Evolutionary conservation across 2,797 vertebrate species (phyloP).

Genomic region (Hippocampus kuda): DNA sequence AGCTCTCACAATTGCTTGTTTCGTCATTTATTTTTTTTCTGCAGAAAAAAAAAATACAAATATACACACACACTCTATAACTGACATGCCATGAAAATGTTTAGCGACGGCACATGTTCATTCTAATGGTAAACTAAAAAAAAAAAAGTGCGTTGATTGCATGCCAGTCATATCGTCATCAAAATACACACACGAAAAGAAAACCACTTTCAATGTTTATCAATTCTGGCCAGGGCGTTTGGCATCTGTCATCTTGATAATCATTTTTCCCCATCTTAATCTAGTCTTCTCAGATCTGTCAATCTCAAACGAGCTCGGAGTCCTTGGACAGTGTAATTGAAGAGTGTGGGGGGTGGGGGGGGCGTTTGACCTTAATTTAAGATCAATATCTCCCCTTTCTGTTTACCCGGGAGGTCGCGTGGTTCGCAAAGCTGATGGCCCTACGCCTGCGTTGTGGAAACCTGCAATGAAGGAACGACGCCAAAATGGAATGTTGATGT

Average conservation of each 20-base stretch:
- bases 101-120: background rate
- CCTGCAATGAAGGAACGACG: background rate
- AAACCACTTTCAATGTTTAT: background rate
- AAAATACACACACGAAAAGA: background rate
- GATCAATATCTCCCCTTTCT: slow-evolving; percentile 50
- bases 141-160: background rate
- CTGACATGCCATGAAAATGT: background rate
- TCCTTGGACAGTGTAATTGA: slow-evolving; percentile 40
- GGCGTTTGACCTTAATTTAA: slow-evolving; percentile 47
- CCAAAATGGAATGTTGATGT: background rate
- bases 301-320: slow-evolving; percentile 29
- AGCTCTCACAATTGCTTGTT: too few species aligned
- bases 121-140: background rate
- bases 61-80: background rate
- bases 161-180: background rate
- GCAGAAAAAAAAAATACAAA: too few species aligned
- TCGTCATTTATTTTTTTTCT: too few species aligned
- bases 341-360: slow-evolving; percentile 9
- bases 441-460: slow-evolving; percentile 43
- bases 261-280: slow-evolving; percentile 44
- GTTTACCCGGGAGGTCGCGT: slow-evolving; percentile 58
- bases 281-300: slow-evolving; percentile 43
- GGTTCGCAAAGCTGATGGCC: slow-evolving; percentile 50
- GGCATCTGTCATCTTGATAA: slow-evolving; percentile 27
- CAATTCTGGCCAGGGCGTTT: too few species aligned